Conservation (phyloP, 2,113 vertebrate species). For the Colistium nudipinnis region DNA sequence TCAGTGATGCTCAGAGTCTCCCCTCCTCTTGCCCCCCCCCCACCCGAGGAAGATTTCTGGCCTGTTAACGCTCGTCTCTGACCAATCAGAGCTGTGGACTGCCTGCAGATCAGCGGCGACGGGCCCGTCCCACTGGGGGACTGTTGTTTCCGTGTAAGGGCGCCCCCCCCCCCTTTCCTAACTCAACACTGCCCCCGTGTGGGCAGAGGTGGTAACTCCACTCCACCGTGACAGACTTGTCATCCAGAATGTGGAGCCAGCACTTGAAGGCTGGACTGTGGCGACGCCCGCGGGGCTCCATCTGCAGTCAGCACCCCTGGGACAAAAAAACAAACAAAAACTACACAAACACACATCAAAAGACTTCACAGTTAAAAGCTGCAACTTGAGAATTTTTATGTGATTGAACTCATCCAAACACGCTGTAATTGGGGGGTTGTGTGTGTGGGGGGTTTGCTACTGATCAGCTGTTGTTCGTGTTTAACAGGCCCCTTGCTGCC, state of each 20-base stretch:
- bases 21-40: neutral
- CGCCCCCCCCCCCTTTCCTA: neutral
- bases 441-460: too few species aligned
- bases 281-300: conserved; percentile 21
- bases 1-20: conserved; percentile 53
- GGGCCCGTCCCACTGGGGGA: conserved; percentile 7
- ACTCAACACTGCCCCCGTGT: conserved; percentile 53
- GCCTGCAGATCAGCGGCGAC: conserved; percentile 8
- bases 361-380: conserved; percentile 14
- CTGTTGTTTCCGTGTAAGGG: neutral
- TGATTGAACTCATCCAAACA: conserved; percentile 22
- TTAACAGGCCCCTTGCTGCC: neutral
- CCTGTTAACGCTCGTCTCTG: conserved; percentile 15
- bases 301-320: conserved; percentile 21
- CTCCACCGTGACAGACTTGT: conserved; percentile 57
- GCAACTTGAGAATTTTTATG: conserved; percentile 13
- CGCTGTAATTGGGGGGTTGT: conserved; percentile 3
- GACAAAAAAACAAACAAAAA: neutral
- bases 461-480: conserved; percentile 1
- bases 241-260: conserved; percentile 59
- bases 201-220: conserved; percentile 46
- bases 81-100: conserved; percentile 26
- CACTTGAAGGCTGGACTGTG: conserved; percentile 20
- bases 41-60: conserved; percentile 7
- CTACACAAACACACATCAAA: neutral